Evolutionary conservation across 2,113 vertebrate genomes (phyloP).

Genomic region (Paramormyrops kingsleyae): DNA sequence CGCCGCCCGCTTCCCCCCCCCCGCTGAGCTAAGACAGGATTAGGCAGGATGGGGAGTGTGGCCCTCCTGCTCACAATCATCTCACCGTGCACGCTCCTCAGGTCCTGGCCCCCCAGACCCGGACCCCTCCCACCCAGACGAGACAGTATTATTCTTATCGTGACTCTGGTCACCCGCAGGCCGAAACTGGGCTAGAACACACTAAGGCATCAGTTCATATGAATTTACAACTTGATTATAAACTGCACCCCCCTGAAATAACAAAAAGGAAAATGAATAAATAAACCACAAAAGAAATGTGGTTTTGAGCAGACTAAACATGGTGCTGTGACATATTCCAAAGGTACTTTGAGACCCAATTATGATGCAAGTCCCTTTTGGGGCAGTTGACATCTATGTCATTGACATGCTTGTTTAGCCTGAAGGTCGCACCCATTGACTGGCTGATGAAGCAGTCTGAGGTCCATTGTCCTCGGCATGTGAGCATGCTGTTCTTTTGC

Average conservation of each 20-base stretch:
- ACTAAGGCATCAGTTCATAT: neutral
- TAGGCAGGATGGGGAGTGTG: conserved; percentile 65
- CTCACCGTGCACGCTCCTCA: conserved; percentile 55
- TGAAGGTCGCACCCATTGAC: neutral
- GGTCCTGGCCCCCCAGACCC: neutral
- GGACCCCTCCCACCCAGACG: neutral
- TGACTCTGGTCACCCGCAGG: neutral
- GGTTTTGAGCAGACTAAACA: neutral
- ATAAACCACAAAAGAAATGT: neutral
- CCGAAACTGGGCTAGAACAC: neutral
- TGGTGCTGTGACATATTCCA: neutral
- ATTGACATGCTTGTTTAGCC: neutral
- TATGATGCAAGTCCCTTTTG: neutral
- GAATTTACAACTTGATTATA: neutral
- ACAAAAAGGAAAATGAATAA: neutral
- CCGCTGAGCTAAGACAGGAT: conserved; percentile 81
- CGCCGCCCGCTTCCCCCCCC: conserved; percentile 64
- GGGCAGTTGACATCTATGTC: neutral
- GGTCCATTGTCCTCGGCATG: neutral
- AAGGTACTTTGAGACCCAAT: neutral
- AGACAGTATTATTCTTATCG: neutral
- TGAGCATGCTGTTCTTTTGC: conserved; percentile 20
- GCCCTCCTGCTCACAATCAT: conserved; percentile 72
- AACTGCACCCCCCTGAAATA: neutral
- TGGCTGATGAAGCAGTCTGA: neutral